These are phyloP conservation scores for Semaprochilodus insignis DNA, from an alignment of 2,797 vertebrate genomes.

Conservation along the genomic window DNA sequence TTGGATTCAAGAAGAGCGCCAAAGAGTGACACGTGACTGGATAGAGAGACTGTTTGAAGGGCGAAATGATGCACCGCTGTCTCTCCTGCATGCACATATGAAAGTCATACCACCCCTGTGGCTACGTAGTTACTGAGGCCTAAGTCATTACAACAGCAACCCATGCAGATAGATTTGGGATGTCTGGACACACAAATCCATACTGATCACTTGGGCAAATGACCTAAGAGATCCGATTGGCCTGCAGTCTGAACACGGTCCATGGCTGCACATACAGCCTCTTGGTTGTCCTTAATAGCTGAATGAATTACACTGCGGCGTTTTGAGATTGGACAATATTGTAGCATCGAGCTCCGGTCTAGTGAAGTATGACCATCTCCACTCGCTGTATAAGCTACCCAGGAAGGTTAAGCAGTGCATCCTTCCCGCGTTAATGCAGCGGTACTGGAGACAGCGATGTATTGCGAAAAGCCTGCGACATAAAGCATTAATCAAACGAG, in stretches of 20 bases:
- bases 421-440: neutral
- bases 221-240: too few species aligned
- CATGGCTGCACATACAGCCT: neutral
- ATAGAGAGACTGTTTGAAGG: too few species aligned
- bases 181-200: too few species aligned
- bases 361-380: neutral
- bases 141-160: too few species aligned
- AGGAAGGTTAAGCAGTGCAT: neutral
- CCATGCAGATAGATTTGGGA: too few species aligned
- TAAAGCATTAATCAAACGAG: neutral
- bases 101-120: too few species aligned
- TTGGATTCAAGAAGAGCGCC: too few species aligned
- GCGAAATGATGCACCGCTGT: too few species aligned
- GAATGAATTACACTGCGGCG: neutral
- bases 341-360: neutral
- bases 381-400: neutral
- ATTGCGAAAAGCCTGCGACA: neutral
- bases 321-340: neutral
- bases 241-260: neutral
- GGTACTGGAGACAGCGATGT: neutral
- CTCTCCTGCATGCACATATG: too few species aligned
- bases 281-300: neutral
- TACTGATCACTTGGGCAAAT: too few species aligned
- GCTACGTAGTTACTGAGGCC: too few species aligned
- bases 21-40: too few species aligned